These are phyloP conservation scores for Phalacrocorax carbo DNA, from an alignment of 2,113 vertebrate species.

Conservation along the genomic window DNA sequence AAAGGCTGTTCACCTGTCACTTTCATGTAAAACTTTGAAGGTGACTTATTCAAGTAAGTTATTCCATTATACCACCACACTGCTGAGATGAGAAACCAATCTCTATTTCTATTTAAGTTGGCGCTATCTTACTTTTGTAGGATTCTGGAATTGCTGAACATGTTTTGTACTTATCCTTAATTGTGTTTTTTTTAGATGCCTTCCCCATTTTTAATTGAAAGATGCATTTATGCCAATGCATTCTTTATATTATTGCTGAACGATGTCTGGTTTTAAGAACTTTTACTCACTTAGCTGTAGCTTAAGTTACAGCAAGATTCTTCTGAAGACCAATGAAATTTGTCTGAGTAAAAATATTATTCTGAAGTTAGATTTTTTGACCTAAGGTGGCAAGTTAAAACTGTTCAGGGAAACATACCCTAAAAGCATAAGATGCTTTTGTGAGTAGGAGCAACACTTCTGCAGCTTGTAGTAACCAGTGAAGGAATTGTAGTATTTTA, in stretches of 20 bases:
- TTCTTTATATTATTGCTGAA: background rate
- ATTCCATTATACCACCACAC: background rate
- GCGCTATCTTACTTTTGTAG: background rate
- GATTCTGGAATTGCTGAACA: background rate
- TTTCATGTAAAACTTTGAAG: background rate
- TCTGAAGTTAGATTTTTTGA: background rate
- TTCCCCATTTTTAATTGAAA: background rate
- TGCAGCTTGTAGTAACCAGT: background rate
- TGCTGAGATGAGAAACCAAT: background rate
- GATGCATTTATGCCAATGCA: background rate
- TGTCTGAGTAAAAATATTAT: background rate
- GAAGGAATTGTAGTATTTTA: background rate
- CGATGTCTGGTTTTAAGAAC: background rate
- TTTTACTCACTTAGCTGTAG: background rate
- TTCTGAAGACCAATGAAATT: background rate
- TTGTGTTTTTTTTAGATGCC: background rate
- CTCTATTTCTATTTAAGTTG: background rate
- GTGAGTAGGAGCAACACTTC: background rate
- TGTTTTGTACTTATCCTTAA: background rate
- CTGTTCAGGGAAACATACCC: background rate
- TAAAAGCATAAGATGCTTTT: background rate
- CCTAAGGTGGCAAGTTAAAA: background rate
- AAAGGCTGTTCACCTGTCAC: background rate
- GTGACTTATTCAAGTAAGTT: background rate
- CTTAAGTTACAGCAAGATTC: background rate